phyloP scores from a whole-genome alignment of 2,113 vertebrate species.

The Gavia stellata region DNA sequence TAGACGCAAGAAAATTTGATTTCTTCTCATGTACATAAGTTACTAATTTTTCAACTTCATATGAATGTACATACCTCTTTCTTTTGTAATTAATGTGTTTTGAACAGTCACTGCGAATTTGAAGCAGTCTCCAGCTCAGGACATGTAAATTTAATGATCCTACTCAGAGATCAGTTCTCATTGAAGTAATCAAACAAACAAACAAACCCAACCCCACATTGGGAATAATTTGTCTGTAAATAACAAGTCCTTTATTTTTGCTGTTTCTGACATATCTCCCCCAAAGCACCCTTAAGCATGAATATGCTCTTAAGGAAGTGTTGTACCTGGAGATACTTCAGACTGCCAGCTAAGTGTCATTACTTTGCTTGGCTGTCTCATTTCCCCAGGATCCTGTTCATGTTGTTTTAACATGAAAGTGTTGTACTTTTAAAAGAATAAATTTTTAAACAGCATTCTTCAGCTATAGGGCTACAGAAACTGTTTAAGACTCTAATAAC shows the following conservation, averaged over 20 bases:
- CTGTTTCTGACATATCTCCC: neutral
- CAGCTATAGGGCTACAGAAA: neutral
- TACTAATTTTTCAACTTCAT: neutral
- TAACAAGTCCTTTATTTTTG: neutral
- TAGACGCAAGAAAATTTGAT: conserved; percentile 64
- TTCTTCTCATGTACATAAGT: neutral
- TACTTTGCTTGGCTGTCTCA: neutral
- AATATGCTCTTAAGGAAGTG: neutral
- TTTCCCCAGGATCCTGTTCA: neutral
- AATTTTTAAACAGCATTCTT: neutral
- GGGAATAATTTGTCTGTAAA: neutral
- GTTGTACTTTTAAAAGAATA: neutral
- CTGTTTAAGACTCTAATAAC: neutral
- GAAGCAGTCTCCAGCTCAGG: conserved; percentile 19
- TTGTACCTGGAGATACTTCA: neutral
- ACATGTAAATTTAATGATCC: neutral
- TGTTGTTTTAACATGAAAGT: neutral
- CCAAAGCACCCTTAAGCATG: neutral
- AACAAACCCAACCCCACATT: neutral
- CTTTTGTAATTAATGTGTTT: conserved; percentile 49
- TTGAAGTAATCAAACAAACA: neutral
- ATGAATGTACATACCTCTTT: conserved; percentile 51
- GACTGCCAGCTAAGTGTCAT: neutral
- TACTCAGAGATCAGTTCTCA: neutral
- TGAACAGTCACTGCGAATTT: neutral